Base-by-base conservation (phyloP, 2,888 invertebrate genomes). In the Scaptomyza caliginosa region DNA sequence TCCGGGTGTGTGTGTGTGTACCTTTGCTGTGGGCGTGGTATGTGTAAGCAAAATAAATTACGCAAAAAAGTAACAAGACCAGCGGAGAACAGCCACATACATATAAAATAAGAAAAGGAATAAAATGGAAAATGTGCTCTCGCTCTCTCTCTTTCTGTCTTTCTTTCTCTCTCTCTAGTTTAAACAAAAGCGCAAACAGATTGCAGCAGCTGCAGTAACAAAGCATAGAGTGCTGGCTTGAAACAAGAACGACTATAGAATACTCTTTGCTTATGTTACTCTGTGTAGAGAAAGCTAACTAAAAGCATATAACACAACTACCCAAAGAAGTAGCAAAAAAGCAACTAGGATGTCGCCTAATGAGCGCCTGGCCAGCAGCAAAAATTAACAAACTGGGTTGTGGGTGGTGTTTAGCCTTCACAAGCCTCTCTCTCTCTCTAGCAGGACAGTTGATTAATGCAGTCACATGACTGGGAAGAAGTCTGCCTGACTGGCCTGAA, bases 371-470 rank as follows among this genome's bases (percentile, higher is more conserved):
- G 26, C 43, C 60, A 59, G 34, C 8, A 43, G 58, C 28, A 17
- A 36, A 23, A 45, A 36, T 36, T 36, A 36, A 28, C n/a, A 58
- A 58, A 28, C 45, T 21, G 13, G 45, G 8, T 24, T 19, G 17
- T 24, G 16, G 2, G 13, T 1, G 46, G 23, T 17, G 26, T 23
- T 49, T 32, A 13, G 54, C 28, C 21, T 11, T 11, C 26, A 28
- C n/a, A n/a, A n/a, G 43, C 52, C 23, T 11, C n/a, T 28, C 28
- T 28, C 28, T 3, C 28, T 2, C 28, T 13, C 32, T 13, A 13
- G 2, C 7, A 28, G 28, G 64, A 34, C 58, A 58, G 60, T 63
- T 86, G 84, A 81, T 86, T 81, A 83, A 86, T 83, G 86, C 84
- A 76, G 70, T 73, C 66, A 55, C 83, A 80, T 80, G 74, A 60